Evolutionary conservation across 2,888 invertebrate species (phyloP).

Genomic region (Catocala fraxini): DNA sequence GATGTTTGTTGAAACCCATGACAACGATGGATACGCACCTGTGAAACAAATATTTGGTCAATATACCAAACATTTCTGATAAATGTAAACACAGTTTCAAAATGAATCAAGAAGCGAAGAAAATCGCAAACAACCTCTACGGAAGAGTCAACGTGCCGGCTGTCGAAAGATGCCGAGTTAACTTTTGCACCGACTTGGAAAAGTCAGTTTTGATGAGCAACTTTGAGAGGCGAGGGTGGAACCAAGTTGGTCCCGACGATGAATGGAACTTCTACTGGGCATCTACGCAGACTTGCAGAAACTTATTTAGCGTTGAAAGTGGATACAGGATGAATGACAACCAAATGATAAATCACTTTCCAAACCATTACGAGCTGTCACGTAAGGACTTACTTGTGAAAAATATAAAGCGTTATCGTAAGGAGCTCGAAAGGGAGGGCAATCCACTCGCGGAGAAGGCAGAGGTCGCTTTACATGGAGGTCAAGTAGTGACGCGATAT

Average conservation of each 20-base stretch:
- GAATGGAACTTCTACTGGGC: slow-evolving; percentile 99
- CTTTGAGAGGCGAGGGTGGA: slow-evolving; percentile 87
- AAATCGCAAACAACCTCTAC: slow-evolving; percentile 75
- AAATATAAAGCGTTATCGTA: slow-evolving; percentile 97
- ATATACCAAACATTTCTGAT: slow-evolving; percentile 53
- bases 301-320: slow-evolving; percentile 89
- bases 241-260: slow-evolving; percentile 93
- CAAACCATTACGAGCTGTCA: slow-evolving; percentile 97
- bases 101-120: slow-evolving; percentile 75
- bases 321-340: slow-evolving; percentile 89
- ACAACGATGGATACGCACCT: slow-evolving; percentile 65
- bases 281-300: slow-evolving; percentile 94
- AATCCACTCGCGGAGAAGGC: slow-evolving; percentile 93
- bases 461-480: slow-evolving; percentile 78
- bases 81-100: slow-evolving; percentile 31
- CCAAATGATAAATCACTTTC: slow-evolving; percentile 98
- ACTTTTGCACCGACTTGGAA: slow-evolving; percentile 68
- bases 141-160: slow-evolving; percentile 76
- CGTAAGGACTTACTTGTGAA: slow-evolving; percentile 98
- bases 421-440: slow-evolving; percentile 96
- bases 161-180: slow-evolving; percentile 80
- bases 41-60: slow-evolving; percentile 65
- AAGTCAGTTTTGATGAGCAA: slow-evolving; percentile 66
- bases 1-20: slow-evolving; percentile 69
- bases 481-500: slow-evolving; percentile 90